These are phyloP conservation scores for Diaphora mendica DNA, from an alignment of 2,888 invertebrate genomes.

Conservation along the genomic window DNA sequence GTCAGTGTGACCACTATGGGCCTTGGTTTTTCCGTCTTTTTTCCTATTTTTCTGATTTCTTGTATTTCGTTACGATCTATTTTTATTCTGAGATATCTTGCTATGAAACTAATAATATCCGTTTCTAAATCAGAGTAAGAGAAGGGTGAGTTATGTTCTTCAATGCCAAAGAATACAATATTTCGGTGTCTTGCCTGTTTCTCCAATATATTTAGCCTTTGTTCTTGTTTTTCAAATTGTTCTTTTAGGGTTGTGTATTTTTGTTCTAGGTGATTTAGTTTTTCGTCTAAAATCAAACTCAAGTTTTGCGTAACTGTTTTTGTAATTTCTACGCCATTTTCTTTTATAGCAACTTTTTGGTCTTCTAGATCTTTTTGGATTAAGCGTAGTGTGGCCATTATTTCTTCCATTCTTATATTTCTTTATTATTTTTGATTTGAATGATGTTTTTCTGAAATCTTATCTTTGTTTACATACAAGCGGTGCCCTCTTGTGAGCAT, in stretches of 20 bases:
- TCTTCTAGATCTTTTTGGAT: neutral
- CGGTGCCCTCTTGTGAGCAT: too few species aligned
- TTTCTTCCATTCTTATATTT: slow-evolving; percentile 9
- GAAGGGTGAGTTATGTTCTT: neutral
- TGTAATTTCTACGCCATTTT: slow-evolving; percentile 5
- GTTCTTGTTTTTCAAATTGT: slow-evolving; percentile 10
- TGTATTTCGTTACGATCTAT: too few species aligned
- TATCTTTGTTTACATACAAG: neutral
- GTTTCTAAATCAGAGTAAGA: slow-evolving; percentile 7
- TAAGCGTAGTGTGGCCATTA: slow-evolving; percentile 6
- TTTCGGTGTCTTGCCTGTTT: too few species aligned
- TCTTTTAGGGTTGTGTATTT: slow-evolving; percentile 4
- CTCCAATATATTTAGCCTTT: neutral
- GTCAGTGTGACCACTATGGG: too few species aligned
- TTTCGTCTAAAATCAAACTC: slow-evolving; percentile 4
- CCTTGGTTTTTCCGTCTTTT: too few species aligned
- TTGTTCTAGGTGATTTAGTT: slow-evolving; percentile 9
- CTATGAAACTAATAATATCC: neutral
- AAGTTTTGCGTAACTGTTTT: slow-evolving; percentile 7
- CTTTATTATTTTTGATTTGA: neutral
- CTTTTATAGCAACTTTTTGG: neutral
- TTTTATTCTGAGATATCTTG: too few species aligned
- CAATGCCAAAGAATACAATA: too few species aligned
- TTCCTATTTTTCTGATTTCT: too few species aligned
- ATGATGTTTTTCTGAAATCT: neutral